phyloP scores from a whole-genome alignment of 2,888 invertebrate species.

The Heliconius ismenius region DNA sequence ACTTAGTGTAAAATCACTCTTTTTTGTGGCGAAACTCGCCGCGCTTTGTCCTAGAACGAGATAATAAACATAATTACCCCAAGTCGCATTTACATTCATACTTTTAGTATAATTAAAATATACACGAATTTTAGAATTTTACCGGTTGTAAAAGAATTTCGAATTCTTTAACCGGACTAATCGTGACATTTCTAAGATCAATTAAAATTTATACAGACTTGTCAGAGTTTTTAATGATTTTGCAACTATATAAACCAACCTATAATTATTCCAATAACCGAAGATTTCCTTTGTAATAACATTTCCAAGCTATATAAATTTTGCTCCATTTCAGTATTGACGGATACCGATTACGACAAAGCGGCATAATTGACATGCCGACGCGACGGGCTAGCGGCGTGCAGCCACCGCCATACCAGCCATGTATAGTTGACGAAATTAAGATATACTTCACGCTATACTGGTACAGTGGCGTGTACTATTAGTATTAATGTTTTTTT shows the following conservation, averaged over 20 bases:
- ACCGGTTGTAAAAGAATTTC: too few species aligned
- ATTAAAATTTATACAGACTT: too few species aligned
- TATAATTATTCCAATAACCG: not conserved
- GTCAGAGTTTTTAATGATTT: not conserved
- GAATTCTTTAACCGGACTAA: too few species aligned
- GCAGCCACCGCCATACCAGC: not conserved
- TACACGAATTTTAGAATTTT: too few species aligned
- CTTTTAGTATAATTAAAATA: too few species aligned
- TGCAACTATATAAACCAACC: not conserved
- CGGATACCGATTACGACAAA: conserved; percentile 2
- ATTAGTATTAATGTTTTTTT: not conserved
- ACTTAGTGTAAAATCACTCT: too few species aligned
- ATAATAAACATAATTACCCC: too few species aligned
- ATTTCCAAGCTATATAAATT: not conserved
- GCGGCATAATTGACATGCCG: conserved; percentile 3
- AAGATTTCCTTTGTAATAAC: not conserved
- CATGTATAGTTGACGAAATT: conserved; percentile 4
- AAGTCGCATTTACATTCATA: too few species aligned
- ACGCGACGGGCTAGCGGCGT: not conserved
- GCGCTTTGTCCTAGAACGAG: too few species aligned
- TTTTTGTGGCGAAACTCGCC: too few species aligned
- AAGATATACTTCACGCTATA: not conserved
- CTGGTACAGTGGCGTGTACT: not conserved
- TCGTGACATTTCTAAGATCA: too few species aligned
- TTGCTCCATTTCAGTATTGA: not conserved